Evolutionary conservation across 1,140 invertebrate species (phyloP), one percentile per base, ranked within the genome.

Genomic region (Atopsyche davidsoni): DNA sequence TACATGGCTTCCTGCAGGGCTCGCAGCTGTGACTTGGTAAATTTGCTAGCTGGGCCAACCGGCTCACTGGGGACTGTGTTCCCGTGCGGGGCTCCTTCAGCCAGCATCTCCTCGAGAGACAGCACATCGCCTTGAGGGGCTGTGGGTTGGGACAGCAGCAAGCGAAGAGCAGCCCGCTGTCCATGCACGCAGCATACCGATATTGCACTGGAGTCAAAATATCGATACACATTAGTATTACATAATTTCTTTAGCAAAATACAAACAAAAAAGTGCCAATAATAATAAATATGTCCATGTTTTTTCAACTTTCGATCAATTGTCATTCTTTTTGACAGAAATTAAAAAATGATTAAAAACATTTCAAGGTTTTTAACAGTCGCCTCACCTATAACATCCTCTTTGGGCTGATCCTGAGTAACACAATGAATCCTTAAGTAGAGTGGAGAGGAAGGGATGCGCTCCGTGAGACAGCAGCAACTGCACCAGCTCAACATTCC

Each of bases 1-100:
- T 93, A 94, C 88, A 94, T 91, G 2, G 90, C 89, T 70, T 93
- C 90, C 62, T 93, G 89, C 25, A 93, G 69, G 24, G 85, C 82
- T 62, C 89, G 85, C 21, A 87, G 82, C 69, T 93, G 89, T 14
- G 80, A 75, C 70, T 92, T 92, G 51, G 80, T 90, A 60, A 91
- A 81, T 35, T 58, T 58, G 39, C 50, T 82, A 79, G 55, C 46
- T 11, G 55, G 51, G 21, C 76, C 71, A 23, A 68, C 60, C 2
- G 63, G 71, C 47, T 50, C 75, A 65, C 60, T 70, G 60, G 60
- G 72, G 64, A 61, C 65, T 59, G 58, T 65, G 64, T 18, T 66
- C 45, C 46, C 61, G 54, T 55, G 66, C 49, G 53, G 66, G 58
- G 69, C 75, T 59, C 88, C 89, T 70, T 94, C 90, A 1, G 90